Evolutionary conservation across 2,113 vertebrate genomes (phyloP).

Genomic region (Chrysemys picta): DNA sequence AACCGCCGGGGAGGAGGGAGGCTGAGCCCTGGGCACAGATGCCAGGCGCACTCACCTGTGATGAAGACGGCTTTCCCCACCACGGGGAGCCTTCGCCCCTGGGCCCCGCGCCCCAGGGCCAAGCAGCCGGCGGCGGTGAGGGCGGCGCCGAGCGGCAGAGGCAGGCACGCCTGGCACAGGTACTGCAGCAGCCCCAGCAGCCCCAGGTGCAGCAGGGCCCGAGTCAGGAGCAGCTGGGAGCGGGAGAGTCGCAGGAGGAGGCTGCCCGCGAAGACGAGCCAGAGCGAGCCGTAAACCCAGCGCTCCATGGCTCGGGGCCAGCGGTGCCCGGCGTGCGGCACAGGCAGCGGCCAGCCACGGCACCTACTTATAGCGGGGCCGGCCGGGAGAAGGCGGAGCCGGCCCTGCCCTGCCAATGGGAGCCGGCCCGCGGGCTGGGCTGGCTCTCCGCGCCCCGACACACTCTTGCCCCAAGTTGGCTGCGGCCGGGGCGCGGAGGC

Average conservation of each 20-base stretch:
- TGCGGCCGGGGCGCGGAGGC: no score
- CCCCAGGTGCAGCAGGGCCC: conserved; percentile 14
- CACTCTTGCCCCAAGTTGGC: neutral
- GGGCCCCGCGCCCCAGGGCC: conserved; percentile 35
- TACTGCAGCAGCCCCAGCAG: conserved; percentile 36
- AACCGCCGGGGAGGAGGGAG: neutral
- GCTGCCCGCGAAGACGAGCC: conserved; percentile 27
- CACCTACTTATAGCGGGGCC: conserved; percentile 27
- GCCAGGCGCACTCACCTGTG: conserved; percentile 70
- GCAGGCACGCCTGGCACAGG: conserved; percentile 47
- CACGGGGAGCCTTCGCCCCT: conserved; percentile 57
- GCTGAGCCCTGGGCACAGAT: neutral
- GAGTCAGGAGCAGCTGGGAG: conserved; percentile 15
- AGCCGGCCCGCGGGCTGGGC: neutral
- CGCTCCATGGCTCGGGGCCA: neutral
- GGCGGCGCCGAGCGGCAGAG: conserved; percentile 46
- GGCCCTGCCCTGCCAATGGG: conserved; percentile 32
- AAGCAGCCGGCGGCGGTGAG: conserved; percentile 56
- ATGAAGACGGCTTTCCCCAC: conserved; percentile 68
- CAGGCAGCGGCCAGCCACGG: neutral
- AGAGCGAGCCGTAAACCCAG: conserved; percentile 52
- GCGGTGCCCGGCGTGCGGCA: neutral
- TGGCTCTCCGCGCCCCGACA: neutral
- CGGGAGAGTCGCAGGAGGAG: conserved; percentile 4
- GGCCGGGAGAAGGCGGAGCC: conserved; percentile 31